Conservation (phyloP, 2,113 vertebrate genomes). For the Cyphomyrus discorhynchus region DNA sequence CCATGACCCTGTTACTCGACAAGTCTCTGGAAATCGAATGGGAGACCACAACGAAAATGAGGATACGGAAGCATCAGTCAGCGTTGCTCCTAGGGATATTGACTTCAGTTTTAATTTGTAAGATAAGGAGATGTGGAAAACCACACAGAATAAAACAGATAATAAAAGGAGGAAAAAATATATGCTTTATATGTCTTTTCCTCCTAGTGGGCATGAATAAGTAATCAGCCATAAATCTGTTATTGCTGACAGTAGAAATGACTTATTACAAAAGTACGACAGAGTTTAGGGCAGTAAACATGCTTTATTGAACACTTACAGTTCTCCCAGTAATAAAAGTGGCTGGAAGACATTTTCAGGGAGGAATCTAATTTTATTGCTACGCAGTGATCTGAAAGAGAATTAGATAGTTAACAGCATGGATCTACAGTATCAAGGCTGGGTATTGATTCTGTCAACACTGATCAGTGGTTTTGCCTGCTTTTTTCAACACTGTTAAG, state of each 20-base stretch:
- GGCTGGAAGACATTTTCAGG: constrained; percentile 69
- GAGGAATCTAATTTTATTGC: constrained; percentile 65
- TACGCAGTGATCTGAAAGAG: constrained; percentile 55
- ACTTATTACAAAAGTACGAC: neutral
- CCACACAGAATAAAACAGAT: neutral
- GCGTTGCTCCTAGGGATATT: neutral
- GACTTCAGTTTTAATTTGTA: neutral
- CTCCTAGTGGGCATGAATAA: neutral
- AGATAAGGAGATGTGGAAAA: neutral
- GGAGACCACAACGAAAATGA: neutral
- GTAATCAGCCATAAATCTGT: neutral
- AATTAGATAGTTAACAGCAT: neutral
- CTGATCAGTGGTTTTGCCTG: neutral
- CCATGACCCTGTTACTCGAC: constrained; percentile 59
- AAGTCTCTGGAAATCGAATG: constrained; percentile 51
- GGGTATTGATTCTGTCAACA: neutral
- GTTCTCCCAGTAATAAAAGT: constrained; percentile 62
- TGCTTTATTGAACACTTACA: constrained; percentile 44
- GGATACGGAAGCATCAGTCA: neutral
- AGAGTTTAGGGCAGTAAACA: neutral
- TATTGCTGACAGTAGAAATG: neutral
- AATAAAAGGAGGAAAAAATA: neutral
- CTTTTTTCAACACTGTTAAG: neutral
- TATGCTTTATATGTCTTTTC: neutral
- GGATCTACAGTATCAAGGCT: neutral